phyloP scores from a whole-genome alignment of 1,140 invertebrate species.

The Colletes gigas region DNA sequence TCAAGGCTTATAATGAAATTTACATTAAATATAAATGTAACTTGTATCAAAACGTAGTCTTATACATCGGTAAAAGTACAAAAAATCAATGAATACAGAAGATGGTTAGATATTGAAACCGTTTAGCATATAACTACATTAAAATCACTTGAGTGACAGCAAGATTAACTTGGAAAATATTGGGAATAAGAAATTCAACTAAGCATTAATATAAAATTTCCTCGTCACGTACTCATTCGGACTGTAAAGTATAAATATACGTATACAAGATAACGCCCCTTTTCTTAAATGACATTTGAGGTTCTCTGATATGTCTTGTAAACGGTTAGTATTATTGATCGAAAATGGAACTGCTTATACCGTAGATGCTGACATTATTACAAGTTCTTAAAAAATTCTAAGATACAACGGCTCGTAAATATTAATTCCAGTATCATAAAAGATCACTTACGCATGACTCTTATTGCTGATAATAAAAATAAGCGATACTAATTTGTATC shows the following conservation, averaged over 20 bases:
- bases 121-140: not conserved
- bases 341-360: conserved; percentile 45
- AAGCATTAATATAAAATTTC: not conserved
- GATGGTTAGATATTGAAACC: not conserved
- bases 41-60: not conserved
- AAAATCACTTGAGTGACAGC: not conserved
- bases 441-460: conserved; percentile 60
- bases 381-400: not conserved
- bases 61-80: not conserved
- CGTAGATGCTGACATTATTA: conserved; percentile 7
- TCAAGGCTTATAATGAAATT: not conserved
- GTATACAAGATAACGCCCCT: conserved; percentile 54
- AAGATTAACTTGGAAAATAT: not conserved
- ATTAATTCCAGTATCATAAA: conserved; percentile 12
- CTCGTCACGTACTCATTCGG: not conserved
- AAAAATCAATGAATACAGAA: conserved; percentile 5
- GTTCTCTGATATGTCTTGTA: conserved; percentile 54
- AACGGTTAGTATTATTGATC: conserved; percentile 71
- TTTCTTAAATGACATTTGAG: conserved; percentile 67
- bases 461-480: conserved; percentile 19
- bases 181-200: not conserved
- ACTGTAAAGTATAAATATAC: conserved; percentile 12
- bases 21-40: conserved; percentile 7
- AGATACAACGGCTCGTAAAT: not conserved
- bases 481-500: conserved; percentile 32